A percentile compares a stretch with the other conserved stretches of the same genome.
phyloP scores from a whole-genome alignment of 1,140 invertebrate genomes.

The Lycorma delicatula region DNA sequence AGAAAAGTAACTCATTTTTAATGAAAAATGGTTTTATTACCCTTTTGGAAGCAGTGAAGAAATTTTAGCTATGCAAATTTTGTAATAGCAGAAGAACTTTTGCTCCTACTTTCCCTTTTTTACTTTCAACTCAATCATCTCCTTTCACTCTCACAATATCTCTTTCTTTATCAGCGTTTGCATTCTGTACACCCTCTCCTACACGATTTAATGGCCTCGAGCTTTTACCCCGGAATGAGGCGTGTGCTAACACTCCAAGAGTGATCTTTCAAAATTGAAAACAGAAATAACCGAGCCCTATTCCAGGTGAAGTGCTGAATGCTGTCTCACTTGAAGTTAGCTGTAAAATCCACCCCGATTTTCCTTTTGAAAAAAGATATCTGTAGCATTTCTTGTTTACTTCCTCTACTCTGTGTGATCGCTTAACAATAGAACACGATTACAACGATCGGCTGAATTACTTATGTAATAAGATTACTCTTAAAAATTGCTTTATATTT shows the following conservation, averaged over 20 bases:
- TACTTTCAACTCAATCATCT: neutral
- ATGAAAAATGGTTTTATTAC: too few species aligned
- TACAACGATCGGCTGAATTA: too few species aligned
- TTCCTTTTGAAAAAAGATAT: too few species aligned
- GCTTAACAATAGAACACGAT: too few species aligned
- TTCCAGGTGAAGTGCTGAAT: constrained; percentile 3
- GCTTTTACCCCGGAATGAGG: neutral
- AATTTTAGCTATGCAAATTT: too few species aligned
- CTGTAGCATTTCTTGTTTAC: too few species aligned
- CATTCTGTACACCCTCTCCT: neutral
- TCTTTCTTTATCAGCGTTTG: neutral
- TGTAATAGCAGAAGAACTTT: too few species aligned
- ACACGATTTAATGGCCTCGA: constrained; percentile 3
- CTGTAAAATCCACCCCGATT: neutral
- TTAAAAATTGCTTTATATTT: too few species aligned
- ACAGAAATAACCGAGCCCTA: constrained; percentile 4
- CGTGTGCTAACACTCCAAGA: neutral
- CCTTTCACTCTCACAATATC: neutral
- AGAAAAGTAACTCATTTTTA: too few species aligned
- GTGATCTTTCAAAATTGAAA: constrained; percentile 7
- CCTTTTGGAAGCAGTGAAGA: too few species aligned
- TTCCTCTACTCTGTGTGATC: too few species aligned
- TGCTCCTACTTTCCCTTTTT: neutral
- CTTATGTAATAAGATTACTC: too few species aligned
- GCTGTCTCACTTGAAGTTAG: constrained; percentile 3